Base-by-base conservation (phyloP, 2,797 vertebrate species). In the Crotalus adamanteus region DNA sequence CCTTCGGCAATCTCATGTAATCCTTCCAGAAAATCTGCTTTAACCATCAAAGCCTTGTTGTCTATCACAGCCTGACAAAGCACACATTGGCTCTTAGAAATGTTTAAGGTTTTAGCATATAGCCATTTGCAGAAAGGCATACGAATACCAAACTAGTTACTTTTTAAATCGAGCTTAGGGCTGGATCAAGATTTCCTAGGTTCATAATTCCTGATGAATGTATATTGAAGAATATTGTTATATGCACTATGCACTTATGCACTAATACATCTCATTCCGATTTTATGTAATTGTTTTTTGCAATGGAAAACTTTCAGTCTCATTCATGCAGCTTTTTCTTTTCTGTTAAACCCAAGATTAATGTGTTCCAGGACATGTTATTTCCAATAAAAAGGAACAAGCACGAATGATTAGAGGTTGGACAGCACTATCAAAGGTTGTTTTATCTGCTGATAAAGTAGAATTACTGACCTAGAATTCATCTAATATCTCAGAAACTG, bases 401-500 rank as follows among this genome's bases (percentile, higher is more conserved):
- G 88, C 25, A 90, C 47, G 5, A 65, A 86, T 20, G 28, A 12
- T 47, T 28, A 83, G 61, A 92, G 28, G 6, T 20, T 51, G 61
- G 78, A 73, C 88, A 92, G 12, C 51, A 65, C 9, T 31, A 63
- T 22, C n/a, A 65, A 90, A 92, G 47, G 59, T 51, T 86, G 55
- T 53, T 65, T 65, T 65, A 56, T 90, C n/a, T 86, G 25, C 51
- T 57, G n/a, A 11, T 56, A 78, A 65, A 90, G 56, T 37, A 4
- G 31, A 56, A 86, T 25, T 28, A 89, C 28, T 86, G 87, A 63
- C 59, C n/a, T 89, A 51, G 88, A 90, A 86, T 90, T 57, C 31
- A 90, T 86, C 14, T 69, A 22, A 25, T 69, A 63, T 51, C 51
- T 93, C 69, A 93, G 90, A 96, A 96, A 93, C 87, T n/a, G 6